Percentiles rank a stretch among this genome's conserved stretches.
Evolutionary conservation across 2,888 invertebrate genomes (phyloP).

Genomic region (Lasioglossum pauxillum): DNA sequence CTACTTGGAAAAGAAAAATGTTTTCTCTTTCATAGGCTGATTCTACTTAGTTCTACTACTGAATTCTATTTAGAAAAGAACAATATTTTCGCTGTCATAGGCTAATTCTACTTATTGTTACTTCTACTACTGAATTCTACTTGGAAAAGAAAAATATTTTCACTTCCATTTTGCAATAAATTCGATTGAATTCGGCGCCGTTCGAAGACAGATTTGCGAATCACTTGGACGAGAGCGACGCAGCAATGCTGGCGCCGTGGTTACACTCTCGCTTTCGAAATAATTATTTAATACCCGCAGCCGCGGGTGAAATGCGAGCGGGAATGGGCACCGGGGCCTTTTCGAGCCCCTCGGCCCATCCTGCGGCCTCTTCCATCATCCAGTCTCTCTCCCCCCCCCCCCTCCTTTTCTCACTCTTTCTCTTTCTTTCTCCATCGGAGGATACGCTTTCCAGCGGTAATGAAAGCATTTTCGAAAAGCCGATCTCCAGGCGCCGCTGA

Average conservation of each 20-base stretch:
- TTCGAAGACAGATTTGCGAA: slow-evolving; percentile 7
- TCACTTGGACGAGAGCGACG: slow-evolving; percentile 19
- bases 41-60: too few species aligned
- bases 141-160: neutral
- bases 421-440: neutral
- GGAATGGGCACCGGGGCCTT: slow-evolving; percentile 51
- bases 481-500: slow-evolving; percentile 3
- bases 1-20: neutral
- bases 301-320: slow-evolving; percentile 72
- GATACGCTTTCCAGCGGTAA: slow-evolving; percentile 13
- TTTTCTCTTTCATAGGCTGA: neutral
- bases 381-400: neutral
- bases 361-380: slow-evolving; percentile 7
- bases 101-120: too few species aligned
- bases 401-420: neutral
- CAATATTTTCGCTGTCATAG: too few species aligned
- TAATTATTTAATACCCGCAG: slow-evolving; percentile 82
- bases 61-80: too few species aligned
- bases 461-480: slow-evolving; percentile 43
- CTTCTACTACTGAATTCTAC: neutral
- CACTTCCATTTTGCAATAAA: neutral
- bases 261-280: slow-evolving; percentile 82
- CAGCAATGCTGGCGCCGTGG: slow-evolving; percentile 63
- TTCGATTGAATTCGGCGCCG: neutral
- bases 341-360: slow-evolving; percentile 32